Evolutionary conservation across 2,113 vertebrate genomes (phyloP), one percentile per base, ranked within the genome.

Genomic region (Isichthys henryi): DNA sequence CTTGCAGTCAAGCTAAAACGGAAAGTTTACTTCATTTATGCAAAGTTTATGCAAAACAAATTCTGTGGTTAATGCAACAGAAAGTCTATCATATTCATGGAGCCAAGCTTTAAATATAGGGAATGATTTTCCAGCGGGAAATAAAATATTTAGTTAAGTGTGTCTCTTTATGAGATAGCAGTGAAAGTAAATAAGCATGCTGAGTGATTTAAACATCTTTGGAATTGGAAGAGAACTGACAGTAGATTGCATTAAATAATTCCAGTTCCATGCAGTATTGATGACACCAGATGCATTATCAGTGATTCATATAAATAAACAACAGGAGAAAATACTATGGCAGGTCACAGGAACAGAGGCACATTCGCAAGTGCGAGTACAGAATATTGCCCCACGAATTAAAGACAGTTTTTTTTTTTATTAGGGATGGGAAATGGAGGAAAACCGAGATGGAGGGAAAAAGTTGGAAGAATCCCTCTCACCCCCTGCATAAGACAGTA

Each of bases 21-120:
- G 74, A 80, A 80, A 80, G 74, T 80, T 80, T 15, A 80, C 74
- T 80, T 80, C 17, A 39, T 80, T 80, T 80, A 80, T 43, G 62
- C 62, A 70, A 80, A 80, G 74, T 80, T 80, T 80, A 80, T 80
- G 74, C 62, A 70, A 70, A 70, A 70, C 62, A 70, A 70, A 70
- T 70, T 70, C 74, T 80, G 74, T 80, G 31, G 74, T 80, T 80
- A 80, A 80, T 80, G 31, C 35, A 15, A 35, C 74, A 17, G 74
- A 43, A 80, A 43, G 35, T 39, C 74, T 43, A 80, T 43, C 74
- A 80, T 80, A 80, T 80, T 80, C 43, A 80, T 80, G 74, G 74
- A 80, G 31, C 35, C 74, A 43, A 80, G 35, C 11, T 27, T 43
- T 80, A 35, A 70, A 70, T 13, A 70, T 70, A 70, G 62, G 62